A percentile compares a stretch with the other conserved stretches of the same genome.
These are phyloP conservation scores for Melinaea marsaeus DNA, from an alignment of 2,888 invertebrate genomes.

Conservation along the genomic window DNA sequence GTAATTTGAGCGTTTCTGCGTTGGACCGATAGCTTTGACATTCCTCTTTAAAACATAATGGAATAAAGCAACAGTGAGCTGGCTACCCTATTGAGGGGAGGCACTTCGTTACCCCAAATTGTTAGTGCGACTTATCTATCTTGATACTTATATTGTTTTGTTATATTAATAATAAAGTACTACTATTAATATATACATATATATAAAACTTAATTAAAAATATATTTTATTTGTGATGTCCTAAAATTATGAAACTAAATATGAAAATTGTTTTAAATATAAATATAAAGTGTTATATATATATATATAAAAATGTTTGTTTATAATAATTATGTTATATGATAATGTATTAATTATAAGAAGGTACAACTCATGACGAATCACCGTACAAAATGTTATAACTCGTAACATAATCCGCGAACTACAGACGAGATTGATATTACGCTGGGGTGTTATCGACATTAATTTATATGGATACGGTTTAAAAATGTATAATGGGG, in stretches of 20 bases:
- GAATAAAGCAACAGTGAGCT: slow-evolving; percentile 77
- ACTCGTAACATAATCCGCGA: slow-evolving; percentile 78
- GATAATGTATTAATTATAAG: slow-evolving; percentile 27
- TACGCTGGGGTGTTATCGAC: slow-evolving; percentile 74
- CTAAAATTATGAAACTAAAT: too few relatives aligned
- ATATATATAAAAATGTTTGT: too few relatives aligned
- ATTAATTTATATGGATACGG: slow-evolving; percentile 78
- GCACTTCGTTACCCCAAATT: slow-evolving; percentile 57
- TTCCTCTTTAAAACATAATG: slow-evolving; percentile 75
- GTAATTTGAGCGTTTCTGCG: slow-evolving; percentile 48
- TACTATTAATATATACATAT: slow-evolving; percentile 1
- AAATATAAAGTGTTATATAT: too few relatives aligned
- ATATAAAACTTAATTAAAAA: slow-evolving; percentile 10
- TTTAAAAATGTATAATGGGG: slow-evolving; percentile 77
- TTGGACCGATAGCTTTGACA: slow-evolving; percentile 70
- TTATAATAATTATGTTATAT: slow-evolving; percentile 25
- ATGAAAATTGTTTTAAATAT: too few relatives aligned
- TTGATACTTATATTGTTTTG: slow-evolving; percentile 13
- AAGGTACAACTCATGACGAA: slow-evolving; percentile 73
- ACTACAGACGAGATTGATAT: slow-evolving; percentile 72
- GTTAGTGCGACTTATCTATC: slow-evolving; percentile 22
- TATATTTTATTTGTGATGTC: too few relatives aligned
- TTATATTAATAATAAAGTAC: background rate
- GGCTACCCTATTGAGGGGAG: slow-evolving; percentile 61
- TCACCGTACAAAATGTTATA: slow-evolving; percentile 78